Evolutionary conservation across 2,113 vertebrate species (phyloP).

Genomic region (Camelus bactrianus): DNA sequence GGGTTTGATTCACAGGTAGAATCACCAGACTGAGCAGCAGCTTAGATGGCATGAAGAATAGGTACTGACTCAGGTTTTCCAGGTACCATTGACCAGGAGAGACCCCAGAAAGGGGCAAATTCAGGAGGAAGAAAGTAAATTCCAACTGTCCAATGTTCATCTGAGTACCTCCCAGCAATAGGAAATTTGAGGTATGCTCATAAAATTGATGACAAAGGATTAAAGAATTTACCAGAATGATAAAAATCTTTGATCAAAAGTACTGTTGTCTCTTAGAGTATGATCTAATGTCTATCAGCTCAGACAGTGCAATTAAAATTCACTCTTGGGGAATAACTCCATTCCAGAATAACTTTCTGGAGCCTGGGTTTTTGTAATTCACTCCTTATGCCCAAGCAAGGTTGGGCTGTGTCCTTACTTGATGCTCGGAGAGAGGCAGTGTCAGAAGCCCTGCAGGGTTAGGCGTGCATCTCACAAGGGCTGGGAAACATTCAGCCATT

Average conservation of each 20-base stretch:
- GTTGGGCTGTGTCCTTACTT: background rate
- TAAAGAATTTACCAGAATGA: background rate
- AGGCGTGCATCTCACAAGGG: background rate
- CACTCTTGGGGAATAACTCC: background rate
- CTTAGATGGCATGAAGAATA: background rate
- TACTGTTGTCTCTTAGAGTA: background rate
- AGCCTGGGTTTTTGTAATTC: background rate
- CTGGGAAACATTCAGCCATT: background rate
- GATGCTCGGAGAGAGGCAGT: background rate
- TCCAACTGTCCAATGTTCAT: background rate
- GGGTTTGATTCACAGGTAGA: no score
- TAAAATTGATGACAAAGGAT: background rate
- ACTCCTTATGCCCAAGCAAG: background rate
- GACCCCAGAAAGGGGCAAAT: background rate
- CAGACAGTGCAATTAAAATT: background rate
- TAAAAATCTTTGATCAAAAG: background rate
- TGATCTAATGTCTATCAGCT: constrained; percentile 52
- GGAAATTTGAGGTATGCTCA: background rate
- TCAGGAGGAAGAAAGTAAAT: background rate
- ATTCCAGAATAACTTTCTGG: background rate
- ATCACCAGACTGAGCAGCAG: background rate
- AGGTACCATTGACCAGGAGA: background rate
- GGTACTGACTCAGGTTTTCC: rapidly evolving
- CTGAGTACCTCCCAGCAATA: background rate
- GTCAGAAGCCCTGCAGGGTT: background rate